Evolutionary conservation across 2,797 vertebrate species (phyloP), one percentile per base, ranked within the genome.

Genomic region (Novumbra hubbsi): DNA sequence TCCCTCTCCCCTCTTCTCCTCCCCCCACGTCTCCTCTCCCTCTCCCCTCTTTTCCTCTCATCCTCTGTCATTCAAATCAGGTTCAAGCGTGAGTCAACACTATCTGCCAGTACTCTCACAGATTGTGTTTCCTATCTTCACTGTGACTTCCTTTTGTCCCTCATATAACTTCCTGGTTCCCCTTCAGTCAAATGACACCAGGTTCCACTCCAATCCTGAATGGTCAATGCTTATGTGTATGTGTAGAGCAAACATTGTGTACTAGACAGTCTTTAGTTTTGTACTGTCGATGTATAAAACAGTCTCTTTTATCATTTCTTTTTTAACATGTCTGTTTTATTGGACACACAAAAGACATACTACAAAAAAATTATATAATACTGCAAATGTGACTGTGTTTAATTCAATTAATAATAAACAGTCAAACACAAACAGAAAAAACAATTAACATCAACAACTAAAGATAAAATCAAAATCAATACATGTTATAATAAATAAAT

Each of bases 161-260:
- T 75, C 45, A 32, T 85, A 80, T 83, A 84, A 76, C 81, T 89
- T 88, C 81, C 86, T 84, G 57, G 81, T 88, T 87, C 85, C 48
- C 85, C 78, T 41, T 77, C 70, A 81, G 80, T 87, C 73, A 75
- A 80, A 78, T 85, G 72, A 80, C 77, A 77, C 70, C 7, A 48
- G 73, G 21, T 28, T 41, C 38, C 15, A 21, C 45, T 28, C 60
- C 71, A 48, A 21, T 48, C 38, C 2, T 62, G 17, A 75, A 63
- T 71, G 76, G 73, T 69, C 64, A 73, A 72, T 30, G 70, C 76
- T 55, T 72, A 74, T 38, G 81, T 48, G 41, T 34, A 65, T 27
- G 16, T 34, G 8, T 17, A 4, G 32, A 34, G 32, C 8, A 17
- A 34, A 34, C 21, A 34, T 38, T 34, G 34, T 32, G 38, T 52